Percentiles rank a stretch among this genome's conserved stretches.
These are phyloP conservation scores for Pocillopora meandrina DNA, from an alignment of 92 coral and sea anemone species.

Conservation along the genomic window DNA sequence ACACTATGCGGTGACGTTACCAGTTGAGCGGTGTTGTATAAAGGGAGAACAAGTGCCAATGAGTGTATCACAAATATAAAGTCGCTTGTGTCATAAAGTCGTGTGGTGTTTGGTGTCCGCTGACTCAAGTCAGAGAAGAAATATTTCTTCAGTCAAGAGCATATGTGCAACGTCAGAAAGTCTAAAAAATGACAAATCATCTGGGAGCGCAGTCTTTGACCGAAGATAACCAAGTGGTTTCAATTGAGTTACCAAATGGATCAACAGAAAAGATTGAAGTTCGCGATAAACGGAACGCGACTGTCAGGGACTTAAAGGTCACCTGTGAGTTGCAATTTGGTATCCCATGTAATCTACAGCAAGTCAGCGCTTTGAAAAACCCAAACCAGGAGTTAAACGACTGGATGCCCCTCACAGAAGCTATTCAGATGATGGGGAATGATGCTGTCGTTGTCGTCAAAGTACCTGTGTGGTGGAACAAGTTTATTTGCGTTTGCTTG, in stretches of 20 bases:
- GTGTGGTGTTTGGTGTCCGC: neutral
- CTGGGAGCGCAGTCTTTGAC: neutral
- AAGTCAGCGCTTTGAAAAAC: conserved; percentile 43
- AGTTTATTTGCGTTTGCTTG: conserved; percentile 71
- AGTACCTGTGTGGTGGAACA: conserved; percentile 89
- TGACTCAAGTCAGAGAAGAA: conserved; percentile 8
- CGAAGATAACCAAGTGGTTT: conserved; percentile 10
- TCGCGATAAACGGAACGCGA: conserved; percentile 14
- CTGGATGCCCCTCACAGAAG: conserved; percentile 30
- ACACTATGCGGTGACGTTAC: conserved; percentile 37
- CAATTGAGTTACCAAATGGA: conserved; percentile 68
- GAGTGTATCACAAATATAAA: neutral
- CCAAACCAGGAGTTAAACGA: conserved; percentile 50
- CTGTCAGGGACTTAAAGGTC: conserved; percentile 67
- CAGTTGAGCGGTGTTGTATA: conserved; percentile 21
- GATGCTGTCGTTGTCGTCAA: conserved; percentile 45
- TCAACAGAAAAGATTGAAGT: conserved; percentile 45
- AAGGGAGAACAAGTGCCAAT: conserved; percentile 20
- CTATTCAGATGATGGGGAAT: conserved; percentile 7
- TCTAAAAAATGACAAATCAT: conserved; percentile 15
- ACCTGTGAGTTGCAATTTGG: conserved; percentile 71
- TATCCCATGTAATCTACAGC: conserved; percentile 69
- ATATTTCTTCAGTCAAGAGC: neutral
- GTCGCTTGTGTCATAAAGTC: neutral
- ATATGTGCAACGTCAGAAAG: neutral